phyloP scores from a whole-genome alignment of 2,797 vertebrate genomes.

The Phrynocephalus vlangalii region DNA sequence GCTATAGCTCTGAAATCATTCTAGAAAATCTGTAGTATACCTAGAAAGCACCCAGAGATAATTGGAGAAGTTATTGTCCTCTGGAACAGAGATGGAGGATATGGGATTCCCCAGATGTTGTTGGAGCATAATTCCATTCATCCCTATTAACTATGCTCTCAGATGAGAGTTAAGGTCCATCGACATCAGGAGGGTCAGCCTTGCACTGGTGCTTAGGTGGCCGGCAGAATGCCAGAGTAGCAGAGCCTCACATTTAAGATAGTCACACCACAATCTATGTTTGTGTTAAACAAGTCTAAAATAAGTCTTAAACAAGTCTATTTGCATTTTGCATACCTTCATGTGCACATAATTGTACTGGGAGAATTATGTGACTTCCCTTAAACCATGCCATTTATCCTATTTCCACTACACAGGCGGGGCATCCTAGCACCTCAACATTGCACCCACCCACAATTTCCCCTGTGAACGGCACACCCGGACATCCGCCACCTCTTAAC shows the following conservation, averaged over 20 bases:
- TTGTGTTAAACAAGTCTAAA: constrained; percentile 1
- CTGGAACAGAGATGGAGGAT: neutral
- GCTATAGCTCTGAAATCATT: neutral
- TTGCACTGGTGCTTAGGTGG: neutral
- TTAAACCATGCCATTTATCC: neutral
- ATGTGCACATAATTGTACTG: neutral
- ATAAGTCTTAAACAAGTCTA: neutral
- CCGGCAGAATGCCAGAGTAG: neutral
- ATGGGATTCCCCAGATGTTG: neutral
- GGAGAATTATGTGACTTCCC: too few species aligned
- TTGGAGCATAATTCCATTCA: neutral
- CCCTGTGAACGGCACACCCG: neutral
- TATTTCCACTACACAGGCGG: neutral
- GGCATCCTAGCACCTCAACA: neutral
- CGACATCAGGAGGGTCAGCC: neutral
- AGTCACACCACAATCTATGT: neutral
- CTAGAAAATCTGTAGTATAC: neutral
- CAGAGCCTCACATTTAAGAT: neutral
- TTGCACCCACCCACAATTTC: neutral
- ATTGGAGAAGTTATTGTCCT: neutral
- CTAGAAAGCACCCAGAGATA: neutral
- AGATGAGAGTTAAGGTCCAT: neutral
- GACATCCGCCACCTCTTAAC: constrained; percentile 28
- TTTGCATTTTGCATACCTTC: constrained; percentile 4
- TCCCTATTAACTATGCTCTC: neutral